These are phyloP conservation scores for Acanthopleura granulata DNA, from an alignment of 2,888 invertebrate species.

Conservation along the genomic window DNA sequence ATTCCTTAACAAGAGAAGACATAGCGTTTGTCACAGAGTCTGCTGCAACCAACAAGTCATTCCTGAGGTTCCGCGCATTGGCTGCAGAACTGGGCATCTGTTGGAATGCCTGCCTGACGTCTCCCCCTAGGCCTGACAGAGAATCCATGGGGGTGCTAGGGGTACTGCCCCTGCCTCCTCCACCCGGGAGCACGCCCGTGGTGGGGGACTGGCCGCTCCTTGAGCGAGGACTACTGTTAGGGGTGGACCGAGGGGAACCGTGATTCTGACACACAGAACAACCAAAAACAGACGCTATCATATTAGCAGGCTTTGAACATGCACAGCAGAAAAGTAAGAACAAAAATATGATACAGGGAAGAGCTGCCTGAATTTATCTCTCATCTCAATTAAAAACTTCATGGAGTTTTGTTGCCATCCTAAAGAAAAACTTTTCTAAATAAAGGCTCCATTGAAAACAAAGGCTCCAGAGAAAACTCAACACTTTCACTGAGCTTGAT, in stretches of 20 bases:
- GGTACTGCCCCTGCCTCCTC: constrained; percentile 13
- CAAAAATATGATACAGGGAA: no score
- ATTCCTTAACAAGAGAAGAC: constrained; percentile 95
- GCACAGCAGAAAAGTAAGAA: no score
- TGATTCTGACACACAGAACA: constrained; percentile 63
- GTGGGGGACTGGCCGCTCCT: constrained; percentile 57
- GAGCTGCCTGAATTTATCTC: no score
- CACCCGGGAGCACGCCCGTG: constrained; percentile 21
- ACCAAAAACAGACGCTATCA: constrained; percentile 5
- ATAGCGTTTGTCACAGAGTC: constrained; percentile 98
- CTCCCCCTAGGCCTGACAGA: constrained; percentile 66
- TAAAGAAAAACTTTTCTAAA: no score
- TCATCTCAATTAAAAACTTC: no score
- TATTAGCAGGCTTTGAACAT: no score
- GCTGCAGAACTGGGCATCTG: constrained; percentile 30
- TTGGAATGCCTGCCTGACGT: constrained; percentile 72
- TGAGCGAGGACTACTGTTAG: constrained; percentile 55
- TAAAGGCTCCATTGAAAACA: no score
- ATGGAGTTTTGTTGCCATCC: no score
- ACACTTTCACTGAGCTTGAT: no score
- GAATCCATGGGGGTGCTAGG: constrained; percentile 63
- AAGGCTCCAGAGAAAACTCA: no score
- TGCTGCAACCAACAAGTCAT: constrained; percentile 93
- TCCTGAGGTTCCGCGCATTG: constrained; percentile 59
- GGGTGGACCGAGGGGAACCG: constrained; percentile 63